Base-by-base conservation (phyloP, 2,888 invertebrate species). In the Drosophila mercatorum region DNA sequence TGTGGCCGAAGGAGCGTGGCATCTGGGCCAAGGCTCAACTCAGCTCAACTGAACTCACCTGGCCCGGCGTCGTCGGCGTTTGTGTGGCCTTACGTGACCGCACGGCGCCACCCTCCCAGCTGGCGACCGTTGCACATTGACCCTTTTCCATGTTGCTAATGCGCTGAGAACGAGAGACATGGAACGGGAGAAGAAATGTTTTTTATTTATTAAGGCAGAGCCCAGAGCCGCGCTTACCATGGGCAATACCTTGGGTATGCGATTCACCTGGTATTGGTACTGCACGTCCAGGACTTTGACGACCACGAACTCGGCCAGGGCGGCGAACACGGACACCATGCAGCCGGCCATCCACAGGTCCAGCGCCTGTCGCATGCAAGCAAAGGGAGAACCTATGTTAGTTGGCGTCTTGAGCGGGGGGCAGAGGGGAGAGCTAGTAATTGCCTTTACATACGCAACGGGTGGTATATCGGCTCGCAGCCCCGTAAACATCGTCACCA, bases 331-430 rank as follows among this genome's bases (percentile, higher is more conserved):
- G 71, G 97, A 97, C 86, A 96, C 94, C 96, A 97, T 97, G 88
- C 97, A 97, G 6, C 96, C 96, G 5, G 97, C 96, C 97, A 97
- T 97, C 97, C 97, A 97, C 11, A 97, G 93, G 91, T 97, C 97
- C 46, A 97, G 92, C 2, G 97, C 96, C 97, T 96, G 91, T 17
- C 52, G 92, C 46, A 63, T 56, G 56, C n/a, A 72, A 72, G 10
- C n/a, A 51, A 40, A 51, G 28, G 58, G 47, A 6, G n/a, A 56
- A 47, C 26, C 53, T 38, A 10, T 28, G 41, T 62, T 59, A 47
- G 12, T 61, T 12, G 5, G 7, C 17, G 22, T 17, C 31, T 26
- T 36, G n/a, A 0, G 34, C 34, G 5, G 40, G 47, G 2, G 22
- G 22, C n/a, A 17, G 17, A 17, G 17, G 4, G 1, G 8, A 44